A percentile compares a stretch with the other conserved stretches of the same genome.
These are phyloP conservation scores for Vicugna pacos DNA, from an alignment of 2,113 vertebrate genomes.

Conservation along the genomic window DNA sequence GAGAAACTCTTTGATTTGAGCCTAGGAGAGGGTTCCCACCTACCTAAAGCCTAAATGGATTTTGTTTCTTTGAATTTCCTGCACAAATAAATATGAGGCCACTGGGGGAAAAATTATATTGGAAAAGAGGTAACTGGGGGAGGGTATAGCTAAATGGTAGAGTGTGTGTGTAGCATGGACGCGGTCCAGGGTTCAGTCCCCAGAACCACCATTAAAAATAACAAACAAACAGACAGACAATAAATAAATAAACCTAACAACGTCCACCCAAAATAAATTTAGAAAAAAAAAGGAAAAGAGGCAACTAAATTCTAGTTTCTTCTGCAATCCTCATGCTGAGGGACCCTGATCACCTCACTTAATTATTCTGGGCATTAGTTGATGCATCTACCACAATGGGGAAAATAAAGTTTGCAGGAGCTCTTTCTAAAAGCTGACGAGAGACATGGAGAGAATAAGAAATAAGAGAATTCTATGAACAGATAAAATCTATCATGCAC, in stretches of 20 bases:
- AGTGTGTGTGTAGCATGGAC: too few species aligned
- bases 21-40: fast-evolving
- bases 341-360: neutral
- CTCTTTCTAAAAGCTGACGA: neutral
- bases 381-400: neutral
- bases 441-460: neutral
- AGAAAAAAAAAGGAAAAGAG: neutral
- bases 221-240: too few species aligned
- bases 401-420: neutral
- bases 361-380: neutral
- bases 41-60: neutral
- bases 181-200: too few species aligned
- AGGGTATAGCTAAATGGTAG: too few species aligned
- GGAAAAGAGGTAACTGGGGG: neutral
- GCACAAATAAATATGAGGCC: neutral
- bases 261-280: too few species aligned
- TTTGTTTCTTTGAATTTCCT: neutral
- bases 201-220: too few species aligned
- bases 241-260: too few species aligned
- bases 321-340: neutral
- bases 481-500: neutral
- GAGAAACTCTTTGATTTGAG: neutral
- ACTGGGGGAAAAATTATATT: neutral
- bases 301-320: neutral
- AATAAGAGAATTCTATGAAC: neutral